phyloP scores from a whole-genome alignment of 2,113 vertebrate genomes.

The Nesospiza acunhae region DNA sequence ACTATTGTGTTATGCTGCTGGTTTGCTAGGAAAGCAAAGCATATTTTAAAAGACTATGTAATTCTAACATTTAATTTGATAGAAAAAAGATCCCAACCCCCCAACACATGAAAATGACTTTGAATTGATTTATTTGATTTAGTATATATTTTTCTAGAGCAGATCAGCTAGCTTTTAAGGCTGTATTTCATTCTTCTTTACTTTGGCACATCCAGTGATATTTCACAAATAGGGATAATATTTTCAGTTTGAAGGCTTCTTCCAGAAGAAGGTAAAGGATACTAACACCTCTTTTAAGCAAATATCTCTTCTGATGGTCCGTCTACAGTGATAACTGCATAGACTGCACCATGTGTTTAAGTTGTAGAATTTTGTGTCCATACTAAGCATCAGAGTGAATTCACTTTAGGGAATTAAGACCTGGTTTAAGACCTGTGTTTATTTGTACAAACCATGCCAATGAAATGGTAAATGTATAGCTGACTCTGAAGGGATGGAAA shows the following conservation, averaged over 20 bases:
- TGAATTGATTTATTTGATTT: not conserved
- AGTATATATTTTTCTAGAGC: not conserved
- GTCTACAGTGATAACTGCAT: not conserved
- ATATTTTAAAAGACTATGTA: not conserved
- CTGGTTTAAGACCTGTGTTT: not conserved
- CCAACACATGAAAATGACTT: not conserved
- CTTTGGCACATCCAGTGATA: not conserved
- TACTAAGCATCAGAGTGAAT: not conserved
- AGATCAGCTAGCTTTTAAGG: not conserved
- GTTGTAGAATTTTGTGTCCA: not conserved
- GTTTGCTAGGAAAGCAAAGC: not conserved
- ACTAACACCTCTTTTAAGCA: not conserved
- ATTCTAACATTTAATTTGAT: not conserved
- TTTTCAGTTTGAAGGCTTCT: not conserved
- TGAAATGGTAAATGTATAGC: not conserved
- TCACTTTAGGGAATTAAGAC: not conserved
- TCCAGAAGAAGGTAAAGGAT: not conserved
- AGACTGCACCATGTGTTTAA: not conserved
- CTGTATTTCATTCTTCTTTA: not conserved
- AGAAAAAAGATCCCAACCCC: not conserved
- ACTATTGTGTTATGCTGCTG: constrained; percentile 3
- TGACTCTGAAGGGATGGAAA: not conserved
- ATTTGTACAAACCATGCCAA: not conserved
- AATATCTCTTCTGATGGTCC: not conserved
- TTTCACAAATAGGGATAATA: not conserved